Conservation (phyloP, 2,113 vertebrate genomes). For the Solenodon paradoxus region DNA sequence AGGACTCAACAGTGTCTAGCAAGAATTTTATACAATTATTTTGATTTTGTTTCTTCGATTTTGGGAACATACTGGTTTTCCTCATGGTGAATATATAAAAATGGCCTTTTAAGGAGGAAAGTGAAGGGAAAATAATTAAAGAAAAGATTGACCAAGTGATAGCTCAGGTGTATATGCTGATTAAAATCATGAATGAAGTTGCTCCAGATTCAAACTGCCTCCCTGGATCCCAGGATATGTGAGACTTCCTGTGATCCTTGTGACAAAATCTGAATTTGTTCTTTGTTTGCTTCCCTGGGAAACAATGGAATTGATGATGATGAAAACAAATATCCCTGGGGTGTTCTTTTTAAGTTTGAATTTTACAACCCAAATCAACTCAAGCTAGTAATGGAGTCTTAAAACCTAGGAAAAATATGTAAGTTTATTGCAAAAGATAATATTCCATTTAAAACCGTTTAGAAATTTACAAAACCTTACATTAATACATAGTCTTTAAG, state of each 20-base stretch:
- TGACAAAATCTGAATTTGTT: neutral
- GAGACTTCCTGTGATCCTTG: neutral
- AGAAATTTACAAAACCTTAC: constrained; percentile 79
- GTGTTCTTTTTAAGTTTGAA: neutral
- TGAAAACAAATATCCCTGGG: neutral
- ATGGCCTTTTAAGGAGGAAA: neutral
- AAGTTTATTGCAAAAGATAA: constrained; percentile 82
- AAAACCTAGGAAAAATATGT: constrained; percentile 79
- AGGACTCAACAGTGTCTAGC: neutral
- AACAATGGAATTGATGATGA: neutral
- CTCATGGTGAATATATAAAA: neutral
- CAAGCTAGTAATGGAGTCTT: constrained; percentile 70
- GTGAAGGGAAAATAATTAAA: neutral
- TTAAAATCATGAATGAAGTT: neutral
- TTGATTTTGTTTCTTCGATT: neutral
- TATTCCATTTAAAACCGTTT: constrained; percentile 79
- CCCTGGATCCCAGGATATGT: neutral
- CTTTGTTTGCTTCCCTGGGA: neutral
- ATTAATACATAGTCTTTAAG: constrained; percentile 60
- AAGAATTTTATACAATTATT: constrained; percentile 4
- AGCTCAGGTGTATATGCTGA: neutral
- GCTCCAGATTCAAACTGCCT: neutral
- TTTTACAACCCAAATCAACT: constrained; percentile 22
- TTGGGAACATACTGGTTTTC: neutral
- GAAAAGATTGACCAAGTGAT: neutral